Conservation (phyloP, 1,140 invertebrate species). For the Heterodera schachtii region DNA sequence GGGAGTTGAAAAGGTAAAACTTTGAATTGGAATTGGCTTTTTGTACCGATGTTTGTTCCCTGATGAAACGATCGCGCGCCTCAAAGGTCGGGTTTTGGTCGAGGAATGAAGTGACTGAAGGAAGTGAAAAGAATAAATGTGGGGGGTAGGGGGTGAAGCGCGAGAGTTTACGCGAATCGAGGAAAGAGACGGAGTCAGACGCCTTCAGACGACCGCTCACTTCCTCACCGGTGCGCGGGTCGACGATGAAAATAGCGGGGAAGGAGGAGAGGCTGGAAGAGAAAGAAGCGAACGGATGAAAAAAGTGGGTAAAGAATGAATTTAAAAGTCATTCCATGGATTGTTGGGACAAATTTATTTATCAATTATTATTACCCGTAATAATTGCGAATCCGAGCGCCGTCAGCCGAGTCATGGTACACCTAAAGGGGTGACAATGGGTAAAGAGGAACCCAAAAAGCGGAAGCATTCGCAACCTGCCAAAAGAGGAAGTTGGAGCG, state of each 20-base stretch:
- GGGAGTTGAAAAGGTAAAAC: neutral
- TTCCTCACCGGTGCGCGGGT: constrained; percentile 75
- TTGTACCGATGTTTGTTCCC: neutral
- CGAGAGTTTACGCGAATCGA: constrained; percentile 66
- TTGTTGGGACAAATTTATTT: neutral
- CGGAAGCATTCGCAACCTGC: constrained; percentile 71
- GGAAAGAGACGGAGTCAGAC: constrained; percentile 69
- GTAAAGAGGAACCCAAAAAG: constrained; percentile 12
- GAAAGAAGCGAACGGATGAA: neutral
- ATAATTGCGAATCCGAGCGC: constrained; percentile 75
- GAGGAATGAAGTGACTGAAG: constrained; percentile 52
- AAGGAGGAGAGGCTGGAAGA: constrained; percentile 68
- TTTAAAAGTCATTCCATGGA: neutral
- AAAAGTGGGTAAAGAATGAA: neutral
- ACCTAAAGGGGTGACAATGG: constrained; percentile 67
- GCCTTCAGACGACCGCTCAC: constrained; percentile 50
- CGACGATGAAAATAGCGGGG: constrained; percentile 77
- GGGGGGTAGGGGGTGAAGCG: neutral
- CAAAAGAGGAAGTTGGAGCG: constrained; percentile 78
- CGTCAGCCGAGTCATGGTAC: constrained; percentile 75
- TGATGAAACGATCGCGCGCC: constrained; percentile 44
- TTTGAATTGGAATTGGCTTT: neutral
- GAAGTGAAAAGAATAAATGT: neutral
- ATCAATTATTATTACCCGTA: constrained; percentile 68
- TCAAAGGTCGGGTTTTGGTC: constrained; percentile 56